Evolutionary conservation across 2,888 invertebrate species (phyloP).

Genomic region (Dorcus hopei): DNA sequence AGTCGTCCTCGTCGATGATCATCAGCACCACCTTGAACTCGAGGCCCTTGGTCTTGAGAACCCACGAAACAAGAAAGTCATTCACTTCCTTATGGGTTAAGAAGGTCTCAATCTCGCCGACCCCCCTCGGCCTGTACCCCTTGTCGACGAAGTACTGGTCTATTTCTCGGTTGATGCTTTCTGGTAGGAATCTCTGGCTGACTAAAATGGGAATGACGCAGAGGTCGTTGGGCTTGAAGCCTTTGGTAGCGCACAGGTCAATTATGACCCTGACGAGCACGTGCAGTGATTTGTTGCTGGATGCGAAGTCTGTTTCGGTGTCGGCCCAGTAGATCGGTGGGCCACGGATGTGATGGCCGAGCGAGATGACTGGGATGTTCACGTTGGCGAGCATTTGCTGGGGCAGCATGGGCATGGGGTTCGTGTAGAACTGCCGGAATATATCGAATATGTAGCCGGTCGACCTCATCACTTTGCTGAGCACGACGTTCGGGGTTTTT

Average conservation of each 20-base stretch:
- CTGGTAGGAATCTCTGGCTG: slow-evolving; percentile 33
- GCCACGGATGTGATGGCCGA: slow-evolving; percentile 39
- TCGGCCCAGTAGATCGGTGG: slow-evolving; percentile 43
- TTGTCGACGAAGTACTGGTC: slow-evolving; percentile 40
- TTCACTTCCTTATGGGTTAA: slow-evolving; percentile 34
- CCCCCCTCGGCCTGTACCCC: slow-evolving; percentile 38
- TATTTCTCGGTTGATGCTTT: slow-evolving; percentile 39
- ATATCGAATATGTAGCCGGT: slow-evolving; percentile 41
- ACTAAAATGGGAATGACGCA: slow-evolving; percentile 43
- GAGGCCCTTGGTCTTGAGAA: slow-evolving; percentile 42
- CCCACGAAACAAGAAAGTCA: slow-evolving; percentile 43
- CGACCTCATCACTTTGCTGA: slow-evolving; percentile 42
- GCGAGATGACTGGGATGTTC: slow-evolving; percentile 32
- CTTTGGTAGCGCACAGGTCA: slow-evolving; percentile 43
- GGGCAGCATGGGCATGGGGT: slow-evolving; percentile 35
- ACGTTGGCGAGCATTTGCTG: slow-evolving; percentile 27
- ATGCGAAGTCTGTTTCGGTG: slow-evolving; percentile 14
- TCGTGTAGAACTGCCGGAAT: slow-evolving; percentile 41
- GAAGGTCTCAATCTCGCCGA: slow-evolving; percentile 41
- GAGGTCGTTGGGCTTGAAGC: slow-evolving; percentile 42
- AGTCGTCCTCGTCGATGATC: slow-evolving; percentile 43
- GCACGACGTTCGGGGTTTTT: slow-evolving; percentile 36
- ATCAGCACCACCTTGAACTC: slow-evolving; percentile 46
- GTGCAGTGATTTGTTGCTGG: slow-evolving; percentile 18
- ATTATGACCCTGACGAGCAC: slow-evolving; percentile 37